Percentiles rank a stretch among this genome's conserved stretches.
Evolutionary conservation across 2,113 vertebrate genomes (phyloP).

Genomic region (Bambusicola thoracicus): DNA sequence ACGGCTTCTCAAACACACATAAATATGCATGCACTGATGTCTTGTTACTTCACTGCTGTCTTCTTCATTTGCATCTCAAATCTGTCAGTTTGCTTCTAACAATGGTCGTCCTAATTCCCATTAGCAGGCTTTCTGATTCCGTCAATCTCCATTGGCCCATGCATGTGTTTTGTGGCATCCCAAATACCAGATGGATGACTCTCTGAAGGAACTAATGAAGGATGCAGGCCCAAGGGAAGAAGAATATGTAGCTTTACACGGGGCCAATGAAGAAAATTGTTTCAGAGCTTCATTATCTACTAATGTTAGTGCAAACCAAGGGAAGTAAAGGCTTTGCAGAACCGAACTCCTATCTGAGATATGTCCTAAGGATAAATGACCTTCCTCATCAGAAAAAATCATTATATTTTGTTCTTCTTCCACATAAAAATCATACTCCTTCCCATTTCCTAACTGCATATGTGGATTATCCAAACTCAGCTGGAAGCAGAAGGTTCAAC

Average conservation of each 20-base stretch:
- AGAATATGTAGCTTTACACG: neutral
- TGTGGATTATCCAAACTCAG: neutral
- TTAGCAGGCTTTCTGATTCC: conserved; percentile 2
- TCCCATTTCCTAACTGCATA: neutral
- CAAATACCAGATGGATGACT: conserved; percentile 41
- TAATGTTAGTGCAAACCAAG: neutral
- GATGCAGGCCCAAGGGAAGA: conserved; percentile 9
- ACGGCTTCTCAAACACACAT: neutral
- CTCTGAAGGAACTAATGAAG: conserved; percentile 63
- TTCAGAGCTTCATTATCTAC: neutral
- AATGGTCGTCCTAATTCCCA: conserved; percentile 46
- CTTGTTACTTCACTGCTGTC: neutral
- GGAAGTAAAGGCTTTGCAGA: neutral
- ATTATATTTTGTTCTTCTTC: neutral
- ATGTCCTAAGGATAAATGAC: neutral
- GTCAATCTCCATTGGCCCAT: conserved; percentile 11
- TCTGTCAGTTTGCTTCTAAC: conserved; percentile 23
- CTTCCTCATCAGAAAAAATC: neutral
- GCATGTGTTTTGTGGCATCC: conserved; percentile 10
- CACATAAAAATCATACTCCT: neutral
- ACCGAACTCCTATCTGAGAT: neutral
- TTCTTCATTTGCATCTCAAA: conserved; percentile 47
- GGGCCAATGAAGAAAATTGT: neutral
- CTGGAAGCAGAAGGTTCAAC: neutral
- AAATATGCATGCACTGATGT: neutral